Percentiles rank a stretch among this genome's conserved stretches.
phyloP scores from a whole-genome alignment of 1,140 invertebrate species.

The Penaeus japonicus region DNA sequence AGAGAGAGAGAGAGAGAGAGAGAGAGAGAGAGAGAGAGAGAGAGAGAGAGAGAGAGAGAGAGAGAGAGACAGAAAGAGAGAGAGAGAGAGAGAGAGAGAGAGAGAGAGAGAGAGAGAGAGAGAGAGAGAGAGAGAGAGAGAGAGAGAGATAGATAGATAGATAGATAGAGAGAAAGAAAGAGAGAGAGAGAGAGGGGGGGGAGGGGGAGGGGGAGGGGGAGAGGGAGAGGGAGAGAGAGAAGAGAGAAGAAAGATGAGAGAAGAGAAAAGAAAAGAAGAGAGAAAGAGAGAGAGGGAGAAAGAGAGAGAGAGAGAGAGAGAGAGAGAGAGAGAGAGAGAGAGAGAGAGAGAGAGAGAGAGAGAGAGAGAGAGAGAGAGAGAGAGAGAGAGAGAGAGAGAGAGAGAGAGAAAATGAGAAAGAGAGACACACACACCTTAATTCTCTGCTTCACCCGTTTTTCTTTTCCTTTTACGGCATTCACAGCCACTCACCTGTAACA shows the following conservation, averaged over 20 bases:
- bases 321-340: not conserved
- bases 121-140: not conserved
- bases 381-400: not conserved
- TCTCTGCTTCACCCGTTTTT: too few species aligned
- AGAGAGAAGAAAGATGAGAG: not conserved
- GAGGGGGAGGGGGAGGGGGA: not conserved
- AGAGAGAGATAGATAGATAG: not conserved
- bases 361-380: not conserved
- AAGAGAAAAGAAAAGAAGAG: not conserved
- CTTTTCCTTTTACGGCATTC: too few species aligned
- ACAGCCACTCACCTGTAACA: too few species aligned
- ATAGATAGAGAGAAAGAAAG: not conserved
- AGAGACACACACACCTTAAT: not conserved
- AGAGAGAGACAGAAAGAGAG: not conserved
- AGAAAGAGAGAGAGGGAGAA: not conserved
- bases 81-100: not conserved
- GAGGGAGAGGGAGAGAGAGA: not conserved
- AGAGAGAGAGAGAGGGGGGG: not conserved
- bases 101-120: not conserved
- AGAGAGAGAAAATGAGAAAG: not conserved
- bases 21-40: not conserved
- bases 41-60: not conserved
- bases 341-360: not conserved
- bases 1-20: too few species aligned
- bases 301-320: not conserved